Base-by-base conservation (phyloP, 92 coral and sea anemone species). In the Epizoanthus illoricatus region DNA sequence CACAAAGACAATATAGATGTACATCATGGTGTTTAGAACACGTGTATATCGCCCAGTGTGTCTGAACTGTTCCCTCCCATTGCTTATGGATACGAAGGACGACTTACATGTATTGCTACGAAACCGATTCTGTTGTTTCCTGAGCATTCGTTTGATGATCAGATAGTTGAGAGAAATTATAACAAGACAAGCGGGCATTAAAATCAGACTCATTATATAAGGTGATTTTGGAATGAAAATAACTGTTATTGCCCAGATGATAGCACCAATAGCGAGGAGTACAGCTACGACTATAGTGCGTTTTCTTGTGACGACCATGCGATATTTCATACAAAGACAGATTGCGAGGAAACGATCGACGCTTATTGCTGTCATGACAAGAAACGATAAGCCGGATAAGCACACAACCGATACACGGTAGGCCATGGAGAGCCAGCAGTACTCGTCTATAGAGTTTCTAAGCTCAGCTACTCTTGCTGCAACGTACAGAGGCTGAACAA, bases 121-220 rank as follows among this genome's bases (percentile, higher is more conserved):
- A 41, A 61, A 10, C 58, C 45, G 43, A 19, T 47, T 42, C 19
- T 65, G 70, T n/a, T 61, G 69, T 18, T 62, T 42, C 12, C 63
- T 76, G 39, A 76, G 70, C 70, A 60, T 61, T 41, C 81, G 81
- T 3, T 60, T 62, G 56, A 76, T 76, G 47, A 60, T 60, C 71
- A 76, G 63, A 61, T 76, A 76, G 56, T 76, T 76, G 57, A 76
- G 68, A 17, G 81, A 61, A 41, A 58, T 76, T 60, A 76, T 52
- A 42, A 76, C 39, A 62, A 76, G 42, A 62, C 81, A 76, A 42
- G 23, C 12, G 5, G 81, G 81, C 81, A 76, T 76, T 76, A 76
- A 10, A 17, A 76, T 59, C 7, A 76, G 65, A 56, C 81, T 76
- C 19, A 76, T 16, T 7, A 40, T 40, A 19, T 18, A 61, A 49